These are phyloP conservation scores for Mormyrus lacerda DNA, from an alignment of 2,113 vertebrate species.

Conservation along the genomic window DNA sequence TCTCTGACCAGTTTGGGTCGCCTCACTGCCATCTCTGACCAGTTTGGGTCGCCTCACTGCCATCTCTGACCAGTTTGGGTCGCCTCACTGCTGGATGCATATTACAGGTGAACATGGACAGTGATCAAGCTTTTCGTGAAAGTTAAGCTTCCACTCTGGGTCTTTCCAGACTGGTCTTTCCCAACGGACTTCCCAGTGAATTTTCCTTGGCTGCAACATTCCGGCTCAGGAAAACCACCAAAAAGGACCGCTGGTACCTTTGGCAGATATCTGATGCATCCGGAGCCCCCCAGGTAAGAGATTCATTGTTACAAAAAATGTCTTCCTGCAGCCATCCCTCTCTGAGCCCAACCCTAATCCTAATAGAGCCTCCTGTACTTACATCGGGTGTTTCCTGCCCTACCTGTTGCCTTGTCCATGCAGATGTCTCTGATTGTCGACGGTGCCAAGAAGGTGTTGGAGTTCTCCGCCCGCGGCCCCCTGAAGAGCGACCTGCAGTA, in stretches of 20 bases:
- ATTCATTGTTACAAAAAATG: neutral
- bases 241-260: conserved; percentile 88
- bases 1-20: neutral
- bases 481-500: conserved; percentile 70
- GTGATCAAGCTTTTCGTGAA: neutral
- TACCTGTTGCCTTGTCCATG: neutral
- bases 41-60: neutral
- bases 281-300: conserved; percentile 42
- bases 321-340: neutral
- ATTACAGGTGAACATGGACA: neutral
- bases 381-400: neutral
- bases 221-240: conserved; percentile 79
- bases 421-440: conserved; percentile 82
- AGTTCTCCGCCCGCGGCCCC: conserved; percentile 68
- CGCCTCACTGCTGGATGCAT: neutral
- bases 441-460: conserved; percentile 77
- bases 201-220: conserved; percentile 73
- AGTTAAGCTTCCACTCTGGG: neutral
- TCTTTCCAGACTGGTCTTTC: conserved; percentile 72
- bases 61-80: too few relatives aligned
- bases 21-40: too few relatives aligned
- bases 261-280: conserved; percentile 81
- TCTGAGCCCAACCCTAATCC: neutral
- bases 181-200: conserved; percentile 77
- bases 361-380: neutral